A percentile compares a stretch with the other conserved stretches of the same genome.
Conservation (phyloP, 2,888 invertebrate genomes). For the Caenorhabditis japonica region DNA sequence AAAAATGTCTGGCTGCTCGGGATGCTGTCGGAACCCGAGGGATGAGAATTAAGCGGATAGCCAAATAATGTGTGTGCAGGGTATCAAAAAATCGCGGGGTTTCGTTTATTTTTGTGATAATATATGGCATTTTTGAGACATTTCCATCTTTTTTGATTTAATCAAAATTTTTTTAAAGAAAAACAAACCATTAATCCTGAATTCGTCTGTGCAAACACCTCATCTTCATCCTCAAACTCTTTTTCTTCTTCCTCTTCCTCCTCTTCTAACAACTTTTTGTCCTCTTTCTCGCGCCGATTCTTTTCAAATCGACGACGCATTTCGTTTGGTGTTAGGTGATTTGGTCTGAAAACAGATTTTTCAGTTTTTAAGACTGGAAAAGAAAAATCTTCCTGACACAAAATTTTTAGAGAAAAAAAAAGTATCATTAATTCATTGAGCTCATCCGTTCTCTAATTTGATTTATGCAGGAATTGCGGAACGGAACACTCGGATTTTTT, state of each 20-base stretch:
- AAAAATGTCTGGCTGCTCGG: too few relatives aligned
- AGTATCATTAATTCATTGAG: too few relatives aligned
- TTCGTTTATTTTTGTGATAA: not conserved
- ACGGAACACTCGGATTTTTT: too few relatives aligned
- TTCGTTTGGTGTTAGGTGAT: conserved; percentile 2
- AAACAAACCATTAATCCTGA: conserved; percentile 21
- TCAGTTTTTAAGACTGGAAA: not conserved
- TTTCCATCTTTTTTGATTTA: not conserved
- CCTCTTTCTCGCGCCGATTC: conserved; percentile 30
- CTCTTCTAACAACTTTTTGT: conserved; percentile 20
- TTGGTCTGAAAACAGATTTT: conserved; percentile 20
- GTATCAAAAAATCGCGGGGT: too few relatives aligned
- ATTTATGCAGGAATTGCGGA: too few relatives aligned
- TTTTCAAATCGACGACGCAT: conserved; percentile 46
- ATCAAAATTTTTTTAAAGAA: not conserved
- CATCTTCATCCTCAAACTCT: conserved; percentile 25
- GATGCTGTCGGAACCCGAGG: too few relatives aligned
- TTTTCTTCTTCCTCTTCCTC: conserved; percentile 24
- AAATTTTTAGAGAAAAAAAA: not conserved
- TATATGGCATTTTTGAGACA: not conserved
- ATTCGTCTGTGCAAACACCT: conserved; percentile 30
- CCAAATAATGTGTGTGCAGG: too few relatives aligned
- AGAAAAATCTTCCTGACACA: too few relatives aligned
- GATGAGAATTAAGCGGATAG: too few relatives aligned
- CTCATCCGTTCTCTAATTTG: not conserved